Evolutionary conservation across 1,140 invertebrate species (phyloP), one percentile per base, ranked within the genome.

Genomic region (Lepidurus packardi): DNA sequence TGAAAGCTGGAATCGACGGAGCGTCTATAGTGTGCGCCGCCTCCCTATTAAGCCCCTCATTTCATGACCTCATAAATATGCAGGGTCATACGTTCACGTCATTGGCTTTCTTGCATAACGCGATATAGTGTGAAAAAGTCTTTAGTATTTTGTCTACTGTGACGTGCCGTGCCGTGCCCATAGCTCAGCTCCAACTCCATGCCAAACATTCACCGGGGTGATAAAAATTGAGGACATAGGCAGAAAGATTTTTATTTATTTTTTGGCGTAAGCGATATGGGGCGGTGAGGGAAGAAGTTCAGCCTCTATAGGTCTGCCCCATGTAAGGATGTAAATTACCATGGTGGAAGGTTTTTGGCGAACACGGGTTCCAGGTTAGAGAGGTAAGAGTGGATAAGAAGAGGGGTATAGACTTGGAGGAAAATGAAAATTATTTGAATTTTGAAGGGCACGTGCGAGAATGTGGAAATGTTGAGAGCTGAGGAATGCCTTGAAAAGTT

Each of bases 141-240:
- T 65, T 65, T 65, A 65, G 53, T 65, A 65, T 65, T 65, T 65
- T 65, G 53, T 65, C 53, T 65, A 65, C 53, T n/a, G 21, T n/a
- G 53, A 65, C 53, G 21, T 65, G 53, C 53, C 53, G 21, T 65
- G 53, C 53, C 53, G 53, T 65, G 53, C 53, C 53, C 53, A 16
- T 65, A 65, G 53, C 53, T 65, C 53, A 65, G 53, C 53, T 16
- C 53, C 16, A 21, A 21, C 53, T 13, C 53, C 4, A 6, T 6
- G 16, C 7, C 21, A n/a, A n/a, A 21, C 21, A n/a, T 65, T 65
- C 13, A 13, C 4, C 34, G 34, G 34, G 34, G 34, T 34, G 34
- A 34, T 34, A 34, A 34, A 34, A 34, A 34, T 34, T 34, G 34
- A 4, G 34, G 34, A 4, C 34, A 34, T 0, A 34, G 34, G 3